Evolutionary conservation across 2,888 invertebrate genomes (phyloP), one percentile per base, ranked within the genome.

Genomic region (Cancer borealis): DNA sequence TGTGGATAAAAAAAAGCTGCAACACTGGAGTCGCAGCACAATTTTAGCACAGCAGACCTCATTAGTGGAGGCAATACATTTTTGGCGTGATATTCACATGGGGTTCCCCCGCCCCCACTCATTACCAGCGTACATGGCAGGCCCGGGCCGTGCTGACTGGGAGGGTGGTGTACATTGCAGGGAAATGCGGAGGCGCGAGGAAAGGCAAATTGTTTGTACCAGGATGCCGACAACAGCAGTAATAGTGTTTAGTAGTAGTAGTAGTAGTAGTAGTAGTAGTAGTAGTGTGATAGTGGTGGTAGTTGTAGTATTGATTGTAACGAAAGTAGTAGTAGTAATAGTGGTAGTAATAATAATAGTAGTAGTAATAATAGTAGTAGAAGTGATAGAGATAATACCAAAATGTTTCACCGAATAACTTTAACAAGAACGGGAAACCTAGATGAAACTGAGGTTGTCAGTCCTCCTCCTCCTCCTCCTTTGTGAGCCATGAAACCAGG

Each of bases 11-110:
- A 54, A 54, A 54, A 54, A 54, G n/a, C 46, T 91, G 39, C 39
- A 60, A 60, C 66, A 30, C 8, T 91, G 30, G 30, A 47, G 46
- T 21, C 47, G 49, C 47, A 46, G 26, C 88, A n/a, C 47, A 49
- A 0, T 88, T 46, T 46, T 88, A 88, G 47, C 46, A 46, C 88
- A 46, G 8, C 21, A 88, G 26, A 49, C 89, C n/a, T 89, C 47
- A 6, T 89, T 89, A 89, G 47, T 21, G 89, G 10, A 79, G 79
- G 79, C 79, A 79, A 79, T 79, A 79, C 79, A 79, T 79, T 79
- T 79, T 79, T 79, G 79, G 79, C 79, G 79, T 30, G 79, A 0
- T 30, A 26, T 79, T 79, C 79, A 79, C 30, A 30, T 79, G 26
- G 30, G 79, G 30, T 30, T 79, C 30, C 79, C 30, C 79, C 30